A percentile compares a stretch with the other conserved stretches of the same genome.
Conservation (phyloP, 2,888 invertebrate species). For the Aleiodes alternator region DNA sequence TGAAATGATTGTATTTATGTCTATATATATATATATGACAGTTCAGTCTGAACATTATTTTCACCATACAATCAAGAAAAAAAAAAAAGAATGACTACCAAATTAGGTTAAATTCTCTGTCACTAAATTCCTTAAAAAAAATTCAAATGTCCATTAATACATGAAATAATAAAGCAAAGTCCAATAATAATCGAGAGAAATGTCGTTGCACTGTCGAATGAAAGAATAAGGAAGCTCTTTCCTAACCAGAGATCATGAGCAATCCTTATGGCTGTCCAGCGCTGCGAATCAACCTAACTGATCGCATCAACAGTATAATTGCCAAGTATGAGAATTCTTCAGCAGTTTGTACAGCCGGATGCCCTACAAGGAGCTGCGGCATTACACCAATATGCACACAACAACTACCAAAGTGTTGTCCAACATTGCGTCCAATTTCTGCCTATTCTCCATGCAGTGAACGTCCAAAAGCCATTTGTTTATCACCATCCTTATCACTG, state of each 20-base stretch:
- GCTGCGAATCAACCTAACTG: slow-evolving; percentile 58
- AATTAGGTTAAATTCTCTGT: slow-evolving; percentile 14
- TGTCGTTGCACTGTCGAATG: slow-evolving; percentile 14
- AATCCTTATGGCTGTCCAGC: slow-evolving; percentile 41
- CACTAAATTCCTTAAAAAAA: not conserved
- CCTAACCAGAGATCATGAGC: not conserved
- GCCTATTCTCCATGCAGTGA: slow-evolving; percentile 14
- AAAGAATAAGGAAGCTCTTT: not conserved
- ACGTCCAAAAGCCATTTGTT: slow-evolving; percentile 36
- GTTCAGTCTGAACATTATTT: not conserved
- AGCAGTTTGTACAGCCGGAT: slow-evolving; percentile 35
- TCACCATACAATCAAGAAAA: not conserved
- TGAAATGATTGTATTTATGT: not conserved
- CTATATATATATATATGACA: no score
- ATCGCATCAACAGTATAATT: slow-evolving; percentile 68
- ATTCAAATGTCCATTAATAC: no score
- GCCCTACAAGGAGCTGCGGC: slow-evolving; percentile 31
- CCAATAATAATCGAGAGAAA: not conserved
- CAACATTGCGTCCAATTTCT: slow-evolving; percentile 21
- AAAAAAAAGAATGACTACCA: slow-evolving; percentile 6
- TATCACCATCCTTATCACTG: slow-evolving; percentile 26
- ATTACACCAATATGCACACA: slow-evolving; percentile 44
- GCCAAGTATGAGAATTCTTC: slow-evolving; percentile 60
- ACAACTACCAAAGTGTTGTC: not conserved
- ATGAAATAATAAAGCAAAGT: not conserved